Percentiles rank a stretch among this genome's conserved stretches.
Evolutionary conservation across 2,888 invertebrate genomes (phyloP).

Genomic region (Drosophila hamatofila): DNA sequence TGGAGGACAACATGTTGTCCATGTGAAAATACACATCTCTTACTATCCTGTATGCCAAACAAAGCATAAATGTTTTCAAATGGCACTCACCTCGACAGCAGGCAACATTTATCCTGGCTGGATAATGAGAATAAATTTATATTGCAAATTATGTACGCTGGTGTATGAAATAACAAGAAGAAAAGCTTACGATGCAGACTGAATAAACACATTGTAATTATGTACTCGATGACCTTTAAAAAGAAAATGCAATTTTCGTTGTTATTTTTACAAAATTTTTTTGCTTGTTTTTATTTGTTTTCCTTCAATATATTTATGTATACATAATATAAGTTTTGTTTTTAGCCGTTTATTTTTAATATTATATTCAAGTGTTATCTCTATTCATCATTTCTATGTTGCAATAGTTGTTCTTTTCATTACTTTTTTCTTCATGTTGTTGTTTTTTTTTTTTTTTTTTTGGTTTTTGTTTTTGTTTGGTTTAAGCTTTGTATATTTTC

Average conservation of each 20-base stretch:
- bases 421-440: slow-evolving; percentile 8
- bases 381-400: slow-evolving; percentile 73
- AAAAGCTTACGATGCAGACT: neutral
- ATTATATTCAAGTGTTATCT: slow-evolving; percentile 66
- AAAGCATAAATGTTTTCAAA: neutral
- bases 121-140: slow-evolving; percentile 2
- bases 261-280: slow-evolving; percentile 80
- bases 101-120: slow-evolving; percentile 1
- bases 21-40: neutral
- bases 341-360: slow-evolving; percentile 53
- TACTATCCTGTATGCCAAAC: neutral
- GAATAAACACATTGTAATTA: neutral
- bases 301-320: slow-evolving; percentile 81
- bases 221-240: neutral
- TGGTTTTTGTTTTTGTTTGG: slow-evolving; percentile 11
- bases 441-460: neutral
- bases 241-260: slow-evolving; percentile 31
- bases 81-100: slow-evolving; percentile 13
- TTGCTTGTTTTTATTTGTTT: slow-evolving; percentile 78
- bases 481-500: slow-evolving; percentile 66
- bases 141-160: neutral
- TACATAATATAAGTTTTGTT: slow-evolving; percentile 77
- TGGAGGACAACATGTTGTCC: neutral
- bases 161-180: neutral
- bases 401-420: slow-evolving; percentile 64